A percentile compares a stretch with the other conserved stretches of the same genome.
These are phyloP conservation scores for Chelon labrosus DNA, from an alignment of 2,797 vertebrate species.

Conservation along the genomic window DNA sequence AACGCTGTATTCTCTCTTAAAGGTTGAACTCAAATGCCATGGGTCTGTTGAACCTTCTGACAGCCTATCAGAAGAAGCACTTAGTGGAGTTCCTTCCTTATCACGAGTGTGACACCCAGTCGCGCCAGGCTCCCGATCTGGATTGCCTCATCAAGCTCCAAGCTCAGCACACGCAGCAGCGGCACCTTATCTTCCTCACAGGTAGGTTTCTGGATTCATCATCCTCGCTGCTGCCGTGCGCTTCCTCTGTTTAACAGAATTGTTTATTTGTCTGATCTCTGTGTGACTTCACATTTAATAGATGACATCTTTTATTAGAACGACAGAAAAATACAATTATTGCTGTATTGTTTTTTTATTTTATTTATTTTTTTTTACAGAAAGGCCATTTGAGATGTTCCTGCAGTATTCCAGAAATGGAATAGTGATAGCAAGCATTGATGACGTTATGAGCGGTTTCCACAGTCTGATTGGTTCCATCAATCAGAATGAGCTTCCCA, in stretches of 20 bases:
- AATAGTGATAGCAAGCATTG: constrained; percentile 91
- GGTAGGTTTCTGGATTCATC: constrained; percentile 79
- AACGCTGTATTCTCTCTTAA: constrained; percentile 15
- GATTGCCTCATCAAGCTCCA: constrained; percentile 96
- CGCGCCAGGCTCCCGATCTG: constrained; percentile 94
- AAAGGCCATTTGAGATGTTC: constrained; percentile 85
- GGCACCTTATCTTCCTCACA: constrained; percentile 95
- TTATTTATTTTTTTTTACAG: constrained; percentile 55
- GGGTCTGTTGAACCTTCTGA: constrained; percentile 91
- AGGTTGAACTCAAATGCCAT: constrained; percentile 93
- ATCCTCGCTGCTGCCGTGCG: neutral
- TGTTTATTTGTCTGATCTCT: neutral
- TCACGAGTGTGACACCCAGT: constrained; percentile 94
- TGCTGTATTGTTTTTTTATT: neutral
- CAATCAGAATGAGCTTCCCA: constrained; percentile 85
- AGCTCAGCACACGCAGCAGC: constrained; percentile 94
- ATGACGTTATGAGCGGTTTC: constrained; percentile 93
- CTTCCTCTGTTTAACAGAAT: too few species aligned
- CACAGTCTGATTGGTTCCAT: constrained; percentile 89
- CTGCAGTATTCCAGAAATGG: constrained; percentile 89
- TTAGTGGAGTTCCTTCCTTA: constrained; percentile 98
- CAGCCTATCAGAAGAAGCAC: constrained; percentile 94
- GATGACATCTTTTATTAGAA: neutral
- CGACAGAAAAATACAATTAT: neutral
- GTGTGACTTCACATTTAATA: neutral